Conservation (phyloP, 37 sponge, comb jelly and placozoan genomes). For the Cladorhizidae sp. region DNA sequence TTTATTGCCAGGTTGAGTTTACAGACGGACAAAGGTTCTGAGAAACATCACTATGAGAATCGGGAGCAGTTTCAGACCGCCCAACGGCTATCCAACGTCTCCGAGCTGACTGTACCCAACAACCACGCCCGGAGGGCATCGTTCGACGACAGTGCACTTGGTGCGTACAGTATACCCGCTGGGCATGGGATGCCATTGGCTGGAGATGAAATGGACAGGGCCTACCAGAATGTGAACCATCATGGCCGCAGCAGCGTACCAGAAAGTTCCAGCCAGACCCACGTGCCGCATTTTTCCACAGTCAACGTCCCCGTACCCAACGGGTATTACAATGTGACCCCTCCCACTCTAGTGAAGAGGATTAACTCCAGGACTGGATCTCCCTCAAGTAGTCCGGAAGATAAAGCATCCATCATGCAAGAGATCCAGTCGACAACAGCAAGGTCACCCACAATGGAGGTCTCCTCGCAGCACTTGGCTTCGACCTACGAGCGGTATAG, state of each 20-base stretch:
- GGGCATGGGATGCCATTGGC: neutral
- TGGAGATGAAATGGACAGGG: neutral
- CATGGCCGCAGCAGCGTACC: neutral
- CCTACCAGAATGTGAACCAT: slow-evolving; percentile 9
- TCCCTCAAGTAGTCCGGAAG: slow-evolving; percentile 30
- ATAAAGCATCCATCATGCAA: neutral
- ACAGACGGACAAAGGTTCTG: neutral
- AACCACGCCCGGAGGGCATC: neutral
- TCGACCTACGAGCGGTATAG: neutral
- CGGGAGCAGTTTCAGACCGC: neutral
- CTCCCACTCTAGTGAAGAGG: slow-evolving; percentile 18
- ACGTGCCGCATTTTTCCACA: neutral
- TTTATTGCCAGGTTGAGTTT: slow-evolving; percentile 7
- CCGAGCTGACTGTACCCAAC: neutral
- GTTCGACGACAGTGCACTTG: neutral
- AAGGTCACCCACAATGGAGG: neutral
- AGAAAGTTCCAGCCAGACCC: slow-evolving; percentile 1
- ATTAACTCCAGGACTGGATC: neutral
- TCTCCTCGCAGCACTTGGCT: too few relatives aligned
- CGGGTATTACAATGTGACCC: slow-evolving; percentile 33
- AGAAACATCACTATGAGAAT: slow-evolving; percentile 20
- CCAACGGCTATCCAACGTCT: neutral
- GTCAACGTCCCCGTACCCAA: neutral
- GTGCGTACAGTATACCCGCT: neutral
- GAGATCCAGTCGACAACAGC: neutral